Conservation (phyloP, 1,140 invertebrate genomes). For the Hylaeus anthracinus region DNA sequence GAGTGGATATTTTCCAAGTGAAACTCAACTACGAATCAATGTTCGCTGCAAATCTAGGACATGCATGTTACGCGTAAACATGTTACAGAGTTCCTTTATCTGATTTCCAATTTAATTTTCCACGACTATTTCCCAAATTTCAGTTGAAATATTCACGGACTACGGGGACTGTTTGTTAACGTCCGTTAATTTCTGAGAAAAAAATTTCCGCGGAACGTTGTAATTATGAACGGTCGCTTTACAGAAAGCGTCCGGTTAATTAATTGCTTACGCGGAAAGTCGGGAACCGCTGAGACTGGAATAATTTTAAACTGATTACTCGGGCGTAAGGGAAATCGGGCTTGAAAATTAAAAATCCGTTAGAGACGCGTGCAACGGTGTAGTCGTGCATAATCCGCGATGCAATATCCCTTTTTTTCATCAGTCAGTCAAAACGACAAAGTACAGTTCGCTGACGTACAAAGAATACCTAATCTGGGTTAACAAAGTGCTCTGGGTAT, state of each 20-base stretch:
- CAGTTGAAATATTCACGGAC: neutral
- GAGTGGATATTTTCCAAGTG: neutral
- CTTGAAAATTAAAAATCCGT: slow-evolving; percentile 23
- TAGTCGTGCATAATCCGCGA: neutral
- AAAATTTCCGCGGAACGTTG: neutral
- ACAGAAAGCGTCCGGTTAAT: neutral
- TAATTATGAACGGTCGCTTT: neutral
- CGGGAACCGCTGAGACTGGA: neutral
- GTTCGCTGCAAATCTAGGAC: no score
- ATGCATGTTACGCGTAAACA: neutral
- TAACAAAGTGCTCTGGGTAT: slow-evolving; percentile 16
- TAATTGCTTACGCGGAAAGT: slow-evolving; percentile 9
- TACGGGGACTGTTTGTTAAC: slow-evolving; percentile 5
- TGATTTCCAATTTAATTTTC: neutral
- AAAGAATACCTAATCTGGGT: slow-evolving; percentile 29
- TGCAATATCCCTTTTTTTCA: slow-evolving; percentile 14
- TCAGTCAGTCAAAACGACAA: slow-evolving; percentile 1
- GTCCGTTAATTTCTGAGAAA: slow-evolving; percentile 20
- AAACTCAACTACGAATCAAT: no score
- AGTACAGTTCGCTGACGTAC: slow-evolving; percentile 10
- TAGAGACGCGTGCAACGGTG: neutral
- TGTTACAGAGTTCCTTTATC: neutral
- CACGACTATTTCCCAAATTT: neutral
- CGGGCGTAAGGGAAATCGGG: slow-evolving; percentile 2
- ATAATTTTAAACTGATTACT: slow-evolving; percentile 33